Evolutionary conservation across 2,113 vertebrate species (phyloP).

Genomic region (Protobothrops flavoviridis): DNA sequence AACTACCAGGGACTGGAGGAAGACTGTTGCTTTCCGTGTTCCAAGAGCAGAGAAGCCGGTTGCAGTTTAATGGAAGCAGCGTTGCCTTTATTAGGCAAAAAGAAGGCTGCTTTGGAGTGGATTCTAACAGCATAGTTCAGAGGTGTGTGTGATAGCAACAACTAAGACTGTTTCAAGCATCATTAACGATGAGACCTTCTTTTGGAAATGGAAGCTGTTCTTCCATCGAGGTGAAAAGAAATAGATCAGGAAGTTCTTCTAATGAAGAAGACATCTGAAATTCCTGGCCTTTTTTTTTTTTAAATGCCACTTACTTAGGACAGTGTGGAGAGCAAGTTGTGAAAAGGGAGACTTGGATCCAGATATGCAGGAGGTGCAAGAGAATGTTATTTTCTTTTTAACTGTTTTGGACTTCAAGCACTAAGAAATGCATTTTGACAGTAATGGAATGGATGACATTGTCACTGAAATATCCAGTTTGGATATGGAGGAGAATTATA

Average conservation of each 20-base stretch:
- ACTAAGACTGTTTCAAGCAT: slow-evolving; percentile 36
- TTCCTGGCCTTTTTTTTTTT: background rate
- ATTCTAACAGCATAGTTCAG: slow-evolving; percentile 21
- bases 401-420: slow-evolving; percentile 41
- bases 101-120: slow-evolving; percentile 47
- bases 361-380: background rate
- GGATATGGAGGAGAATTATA: slow-evolving; percentile 81
- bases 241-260: background rate
- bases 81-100: slow-evolving; percentile 63
- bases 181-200: slow-evolving; percentile 59
- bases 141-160: slow-evolving; percentile 51
- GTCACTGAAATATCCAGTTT: slow-evolving; percentile 74
- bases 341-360: background rate
- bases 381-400: slow-evolving; percentile 7
- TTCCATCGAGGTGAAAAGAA: slow-evolving; percentile 57
- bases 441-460: slow-evolving; percentile 79
- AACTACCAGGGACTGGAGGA: slow-evolving; percentile 49
- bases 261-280: slow-evolving; percentile 18
- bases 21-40: slow-evolving; percentile 34
- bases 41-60: slow-evolving; percentile 42
- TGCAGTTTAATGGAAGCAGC: background rate
- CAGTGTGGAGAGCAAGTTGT: slow-evolving; percentile 40
- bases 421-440: slow-evolving; percentile 73
- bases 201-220: slow-evolving; percentile 67
- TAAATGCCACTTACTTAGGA: slow-evolving; percentile 7